phyloP scores from a whole-genome alignment of 1,140 invertebrate species.

The Zaprionus capensis region DNA sequence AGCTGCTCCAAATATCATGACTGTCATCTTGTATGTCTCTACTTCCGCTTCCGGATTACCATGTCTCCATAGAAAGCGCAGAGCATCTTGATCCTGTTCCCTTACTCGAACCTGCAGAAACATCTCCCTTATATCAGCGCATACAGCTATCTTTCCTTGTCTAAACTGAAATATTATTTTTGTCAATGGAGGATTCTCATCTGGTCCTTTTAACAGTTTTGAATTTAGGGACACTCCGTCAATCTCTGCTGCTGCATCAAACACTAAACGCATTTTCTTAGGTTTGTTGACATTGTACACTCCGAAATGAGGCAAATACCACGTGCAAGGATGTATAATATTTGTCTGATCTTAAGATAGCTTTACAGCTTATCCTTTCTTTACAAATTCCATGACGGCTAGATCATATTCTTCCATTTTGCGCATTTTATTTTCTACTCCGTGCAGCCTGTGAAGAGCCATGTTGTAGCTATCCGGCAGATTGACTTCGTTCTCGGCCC shows the following conservation, averaged over 20 bases:
- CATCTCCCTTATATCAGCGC: neutral
- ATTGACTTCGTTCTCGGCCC: conserved; percentile 6
- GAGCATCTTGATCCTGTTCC: conserved; percentile 51
- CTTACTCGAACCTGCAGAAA: conserved; percentile 21
- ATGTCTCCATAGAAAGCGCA: conserved; percentile 61
- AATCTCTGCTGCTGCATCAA: conserved; percentile 27
- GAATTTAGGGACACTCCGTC: conserved; percentile 23
- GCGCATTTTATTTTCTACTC: conserved; percentile 5
- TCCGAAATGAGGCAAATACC: conserved; percentile 33
- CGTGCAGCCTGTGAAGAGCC: conserved; percentile 9
- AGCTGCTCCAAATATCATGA: too few species aligned
- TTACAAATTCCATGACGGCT: conserved; percentile 2
- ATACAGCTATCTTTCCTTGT: conserved; percentile 36
- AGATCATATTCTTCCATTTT: conserved; percentile 20
- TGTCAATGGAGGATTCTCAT: conserved; percentile 13
- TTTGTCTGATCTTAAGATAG: neutral
- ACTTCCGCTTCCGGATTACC: too few species aligned
- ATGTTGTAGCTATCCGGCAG: conserved; percentile 35
- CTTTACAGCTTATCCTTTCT: conserved; percentile 1
- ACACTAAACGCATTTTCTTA: conserved; percentile 26
- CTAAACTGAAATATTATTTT: conserved; percentile 15
- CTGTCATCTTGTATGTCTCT: too few species aligned
- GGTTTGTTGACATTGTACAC: conserved; percentile 30
- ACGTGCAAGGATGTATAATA: neutral
- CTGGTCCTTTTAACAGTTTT: conserved; percentile 22